Percentiles rank a stretch among this genome's conserved stretches.
phyloP scores from a whole-genome alignment of 1,140 invertebrate species.

The Anoplolepis gracilipes region DNA sequence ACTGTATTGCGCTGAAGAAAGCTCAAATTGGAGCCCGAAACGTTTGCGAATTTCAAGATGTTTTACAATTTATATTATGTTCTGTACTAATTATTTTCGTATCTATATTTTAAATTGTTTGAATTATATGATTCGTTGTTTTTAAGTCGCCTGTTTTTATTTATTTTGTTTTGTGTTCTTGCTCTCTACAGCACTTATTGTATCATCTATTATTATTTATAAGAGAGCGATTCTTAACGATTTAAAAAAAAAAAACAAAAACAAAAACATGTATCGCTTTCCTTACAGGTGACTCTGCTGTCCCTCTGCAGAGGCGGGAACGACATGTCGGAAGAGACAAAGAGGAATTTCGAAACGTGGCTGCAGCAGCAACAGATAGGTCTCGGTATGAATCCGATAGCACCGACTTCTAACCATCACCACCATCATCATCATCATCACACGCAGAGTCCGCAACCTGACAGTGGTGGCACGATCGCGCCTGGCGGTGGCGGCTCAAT shows the following conservation, averaged over 20 bases:
- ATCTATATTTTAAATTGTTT: too few relatives aligned
- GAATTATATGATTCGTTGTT: too few relatives aligned
- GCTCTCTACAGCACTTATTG: too few relatives aligned
- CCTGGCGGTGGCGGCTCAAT: constrained; percentile 72
- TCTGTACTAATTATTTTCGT: too few relatives aligned
- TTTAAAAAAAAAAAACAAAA: neutral
- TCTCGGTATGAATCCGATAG: constrained; percentile 86
- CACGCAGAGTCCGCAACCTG: constrained; percentile 81
- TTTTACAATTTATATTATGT: too few relatives aligned
- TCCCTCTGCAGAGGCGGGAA: constrained; percentile 91
- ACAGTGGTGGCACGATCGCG: constrained; percentile 76
- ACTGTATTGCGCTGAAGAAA: too few relatives aligned
- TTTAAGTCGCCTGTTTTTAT: too few relatives aligned
- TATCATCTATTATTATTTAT: too few relatives aligned
- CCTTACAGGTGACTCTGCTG: constrained; percentile 90
- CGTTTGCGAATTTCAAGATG: too few relatives aligned
- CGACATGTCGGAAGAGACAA: constrained; percentile 91
- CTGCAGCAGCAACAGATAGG: constrained; percentile 87
- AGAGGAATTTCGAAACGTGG: constrained; percentile 91
- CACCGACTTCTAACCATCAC: constrained; percentile 84
- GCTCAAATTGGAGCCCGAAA: too few relatives aligned
- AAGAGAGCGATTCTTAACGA: too few relatives aligned
- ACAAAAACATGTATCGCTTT: neutral
- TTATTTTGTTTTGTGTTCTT: too few relatives aligned
- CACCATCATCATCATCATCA: constrained; percentile 78